These are phyloP conservation scores for Liodrosophila aerea DNA, from an alignment of 2,888 invertebrate species.

Conservation along the genomic window DNA sequence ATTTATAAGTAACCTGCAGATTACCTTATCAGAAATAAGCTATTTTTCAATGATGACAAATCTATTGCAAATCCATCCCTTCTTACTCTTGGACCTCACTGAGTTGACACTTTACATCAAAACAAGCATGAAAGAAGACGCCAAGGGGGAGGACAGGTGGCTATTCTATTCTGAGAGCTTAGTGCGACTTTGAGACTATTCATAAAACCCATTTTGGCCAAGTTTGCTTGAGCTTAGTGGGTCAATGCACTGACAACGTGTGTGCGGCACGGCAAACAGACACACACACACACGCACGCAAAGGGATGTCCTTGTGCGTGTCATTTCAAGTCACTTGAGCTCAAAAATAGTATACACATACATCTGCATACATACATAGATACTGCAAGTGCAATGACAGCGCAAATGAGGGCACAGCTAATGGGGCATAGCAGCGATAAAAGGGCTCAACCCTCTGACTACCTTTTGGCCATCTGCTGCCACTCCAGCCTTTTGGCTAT, in stretches of 20 bases:
- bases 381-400: slow-evolving; percentile 67
- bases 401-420: slow-evolving; percentile 34
- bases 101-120: slow-evolving; percentile 53
- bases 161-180: slow-evolving; percentile 17
- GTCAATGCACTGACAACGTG: slow-evolving; percentile 59
- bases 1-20: too few relatives aligned
- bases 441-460: slow-evolving; percentile 46
- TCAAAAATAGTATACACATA: slow-evolving; percentile 51
- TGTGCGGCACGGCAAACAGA: slow-evolving; percentile 62
- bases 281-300: slow-evolving; percentile 54
- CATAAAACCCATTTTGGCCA: slow-evolving; percentile 38
- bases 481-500: slow-evolving; percentile 69
- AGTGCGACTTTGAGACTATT: slow-evolving; percentile 52
- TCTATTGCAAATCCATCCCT: too few relatives aligned
- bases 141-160: slow-evolving; percentile 6
- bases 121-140: too few relatives aligned
- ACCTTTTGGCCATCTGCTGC: slow-evolving; percentile 54
- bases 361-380: slow-evolving; percentile 4
- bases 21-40: too few relatives aligned
- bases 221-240: slow-evolving; percentile 46
- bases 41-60: too few relatives aligned
- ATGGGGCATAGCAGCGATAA: slow-evolving; percentile 57
- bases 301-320: slow-evolving; percentile 62
- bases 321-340: slow-evolving; percentile 71
- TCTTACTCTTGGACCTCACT: too few relatives aligned